Base-by-base conservation (phyloP, 2,888 invertebrate species). In the Campoplex capitator region DNA sequence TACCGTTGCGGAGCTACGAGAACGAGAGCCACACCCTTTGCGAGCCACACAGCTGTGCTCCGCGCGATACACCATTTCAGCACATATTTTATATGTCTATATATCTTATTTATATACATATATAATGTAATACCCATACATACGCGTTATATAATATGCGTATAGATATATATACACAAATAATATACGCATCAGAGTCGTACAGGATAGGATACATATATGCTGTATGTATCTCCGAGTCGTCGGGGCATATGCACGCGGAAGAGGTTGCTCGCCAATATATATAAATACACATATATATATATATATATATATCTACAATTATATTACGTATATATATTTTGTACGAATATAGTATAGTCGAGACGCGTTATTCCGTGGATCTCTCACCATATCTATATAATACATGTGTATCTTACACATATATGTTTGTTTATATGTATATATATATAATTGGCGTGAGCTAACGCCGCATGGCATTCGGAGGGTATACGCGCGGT, bases 1-100 rank as follows among this genome's bases (percentile, higher is more conserved):
- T 93, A 93, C 93, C 93, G 93, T 93, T 93, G 23, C 23, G 93
- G 91, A 88, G 91, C 87, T 88, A 89, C 84, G 90, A 86, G 88
- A 88, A 70, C 87, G 86, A 85, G 90, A 85, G 90, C 90, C 90
- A 90, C 90, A 90, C 90, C 90, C 90, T 89, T 88, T 80, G 88
- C 87, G 86, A 89, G 6, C 38, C 38, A 87, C 89, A 88, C 87
- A 87, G 87, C 87, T 87, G 87, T 84, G 82, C 87, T 68, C 73
- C 73, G 23, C 23, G 23, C 23, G 84, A 84, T 87, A 84, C 67
- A 79, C 79, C 48, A 80, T 81, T 78, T 67, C 45, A 71, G 54
- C 74, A 54, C 76, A 65, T 70, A 70, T 62, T 86, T 87, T 65
- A 65, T 62, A 65, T 38, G 51, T 65, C 23, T 48, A 56, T 79